A percentile compares a stretch with the other conserved stretches of the same genome.
phyloP scores from a whole-genome alignment of 2,888 invertebrate genomes.

The Orgyia antiqua region DNA sequence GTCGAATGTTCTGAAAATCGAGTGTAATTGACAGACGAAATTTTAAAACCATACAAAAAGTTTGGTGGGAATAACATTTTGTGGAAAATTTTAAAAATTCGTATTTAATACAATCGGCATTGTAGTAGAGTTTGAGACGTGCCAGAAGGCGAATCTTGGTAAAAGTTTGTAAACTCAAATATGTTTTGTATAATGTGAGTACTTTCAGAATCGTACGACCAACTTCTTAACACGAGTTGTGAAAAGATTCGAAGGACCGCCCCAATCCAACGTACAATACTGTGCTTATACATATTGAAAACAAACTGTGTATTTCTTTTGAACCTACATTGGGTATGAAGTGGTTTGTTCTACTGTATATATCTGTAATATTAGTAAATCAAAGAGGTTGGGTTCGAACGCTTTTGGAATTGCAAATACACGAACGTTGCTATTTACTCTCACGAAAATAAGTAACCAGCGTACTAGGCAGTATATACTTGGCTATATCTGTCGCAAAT shows the following conservation, averaged over 20 bases:
- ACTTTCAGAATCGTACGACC: conserved; percentile 11
- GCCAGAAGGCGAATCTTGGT: conserved; percentile 9
- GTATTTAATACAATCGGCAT: conserved; percentile 7
- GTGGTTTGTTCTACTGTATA: background rate
- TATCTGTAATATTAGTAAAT: background rate
- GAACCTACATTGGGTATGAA: background rate
- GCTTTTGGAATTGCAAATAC: too few relatives aligned
- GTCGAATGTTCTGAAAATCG: conserved; percentile 15
- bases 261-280: background rate
- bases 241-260: conserved; percentile 9
- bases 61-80: too few relatives aligned
- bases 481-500: too few relatives aligned
- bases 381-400: too few relatives aligned
- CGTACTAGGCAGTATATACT: too few relatives aligned
- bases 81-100: background rate
- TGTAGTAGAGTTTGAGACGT: conserved; percentile 15
- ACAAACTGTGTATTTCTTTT: conserved; percentile 3
- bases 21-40: too few relatives aligned
- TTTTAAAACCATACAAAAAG: too few relatives aligned
- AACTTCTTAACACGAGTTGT: conserved; percentile 8
- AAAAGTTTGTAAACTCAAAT: conserved; percentile 18
- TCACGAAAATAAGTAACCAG: too few relatives aligned
- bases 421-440: too few relatives aligned
- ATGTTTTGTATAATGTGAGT: conserved; percentile 19
- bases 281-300: conserved; percentile 6